Percentiles rank a stretch among this genome's conserved stretches.
phyloP scores from a whole-genome alignment of 2,888 invertebrate species.

The Leptinotarsa peninsularis region DNA sequence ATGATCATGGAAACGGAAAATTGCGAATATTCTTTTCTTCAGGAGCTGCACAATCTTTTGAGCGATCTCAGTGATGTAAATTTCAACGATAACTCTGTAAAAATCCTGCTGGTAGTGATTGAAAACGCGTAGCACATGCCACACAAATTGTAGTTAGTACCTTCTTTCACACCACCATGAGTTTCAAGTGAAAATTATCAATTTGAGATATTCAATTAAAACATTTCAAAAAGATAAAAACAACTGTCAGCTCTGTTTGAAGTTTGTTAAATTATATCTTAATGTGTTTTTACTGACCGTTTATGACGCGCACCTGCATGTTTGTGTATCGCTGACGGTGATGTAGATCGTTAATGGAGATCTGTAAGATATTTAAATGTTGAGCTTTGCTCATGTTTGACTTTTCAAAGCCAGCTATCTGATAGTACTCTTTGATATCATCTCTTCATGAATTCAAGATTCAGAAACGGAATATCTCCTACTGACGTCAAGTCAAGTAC shows the following conservation, averaged over 20 bases:
- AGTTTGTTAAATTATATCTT: conserved; percentile 10
- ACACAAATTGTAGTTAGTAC: neutral
- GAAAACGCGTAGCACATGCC: neutral
- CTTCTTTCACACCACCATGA: conserved; percentile 1
- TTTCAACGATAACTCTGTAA: neutral
- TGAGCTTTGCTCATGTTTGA: too few relatives aligned
- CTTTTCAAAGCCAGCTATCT: too few relatives aligned
- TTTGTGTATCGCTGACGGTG: neutral
- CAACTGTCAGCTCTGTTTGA: neutral
- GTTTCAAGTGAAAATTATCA: neutral
- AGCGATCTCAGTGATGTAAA: neutral
- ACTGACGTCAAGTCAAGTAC: too few relatives aligned
- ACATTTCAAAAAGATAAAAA: neutral
- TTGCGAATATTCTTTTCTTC: neutral
- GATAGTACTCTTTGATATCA: too few relatives aligned
- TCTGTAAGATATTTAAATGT: too few relatives aligned
- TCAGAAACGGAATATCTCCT: too few relatives aligned
- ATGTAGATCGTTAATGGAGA: neutral
- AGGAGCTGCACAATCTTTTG: neutral
- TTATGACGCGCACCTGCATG: conserved; percentile 1
- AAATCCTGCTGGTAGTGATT: neutral
- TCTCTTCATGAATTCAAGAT: too few relatives aligned
- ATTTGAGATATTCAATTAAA: neutral
- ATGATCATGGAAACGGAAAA: too few relatives aligned
- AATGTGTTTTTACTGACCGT: conserved; percentile 4